A percentile compares a stretch with the other conserved stretches of the same genome.
Conservation (phyloP, 2,888 invertebrate species). For the Cantharis rufa region DNA sequence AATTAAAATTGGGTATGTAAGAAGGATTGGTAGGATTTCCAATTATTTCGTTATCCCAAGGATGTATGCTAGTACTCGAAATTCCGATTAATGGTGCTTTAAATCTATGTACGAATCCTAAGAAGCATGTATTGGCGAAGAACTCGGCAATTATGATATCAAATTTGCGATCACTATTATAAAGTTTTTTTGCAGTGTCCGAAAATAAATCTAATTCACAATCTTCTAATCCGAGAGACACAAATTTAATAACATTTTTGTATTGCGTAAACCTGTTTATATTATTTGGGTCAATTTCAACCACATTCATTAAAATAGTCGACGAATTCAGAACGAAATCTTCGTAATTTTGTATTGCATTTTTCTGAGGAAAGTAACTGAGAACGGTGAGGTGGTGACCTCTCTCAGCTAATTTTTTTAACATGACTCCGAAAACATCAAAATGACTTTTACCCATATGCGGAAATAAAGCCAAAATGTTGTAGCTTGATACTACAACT, state of each 20-base stretch:
- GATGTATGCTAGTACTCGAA: conserved; percentile 57
- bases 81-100: conserved; percentile 61
- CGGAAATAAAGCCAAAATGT: conserved; percentile 66
- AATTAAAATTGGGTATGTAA: conserved; percentile 56
- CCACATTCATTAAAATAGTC: conserved; percentile 9
- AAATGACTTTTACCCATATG: conserved; percentile 73
- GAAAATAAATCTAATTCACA: conserved; percentile 13
- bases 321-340: conserved; percentile 58
- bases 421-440: conserved; percentile 63
- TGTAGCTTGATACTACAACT: conserved; percentile 45
- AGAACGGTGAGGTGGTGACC: conserved; percentile 71
- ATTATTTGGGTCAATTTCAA: conserved; percentile 9
- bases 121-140: conserved; percentile 71
- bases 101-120: conserved; percentile 66
- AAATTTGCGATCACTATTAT: conserved; percentile 46
- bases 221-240: conserved; percentile 7
- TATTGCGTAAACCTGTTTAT: background rate
- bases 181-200: background rate
- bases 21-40: conserved; percentile 57
- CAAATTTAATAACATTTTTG: background rate
- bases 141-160: conserved; percentile 70
- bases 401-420: conserved; percentile 59
- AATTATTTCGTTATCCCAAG: conserved; percentile 55
- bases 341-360: conserved; percentile 58
- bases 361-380: conserved; percentile 61